Base-by-base conservation (phyloP, 1,140 invertebrate genomes). In the Pseudobourletiella spinata region DNA sequence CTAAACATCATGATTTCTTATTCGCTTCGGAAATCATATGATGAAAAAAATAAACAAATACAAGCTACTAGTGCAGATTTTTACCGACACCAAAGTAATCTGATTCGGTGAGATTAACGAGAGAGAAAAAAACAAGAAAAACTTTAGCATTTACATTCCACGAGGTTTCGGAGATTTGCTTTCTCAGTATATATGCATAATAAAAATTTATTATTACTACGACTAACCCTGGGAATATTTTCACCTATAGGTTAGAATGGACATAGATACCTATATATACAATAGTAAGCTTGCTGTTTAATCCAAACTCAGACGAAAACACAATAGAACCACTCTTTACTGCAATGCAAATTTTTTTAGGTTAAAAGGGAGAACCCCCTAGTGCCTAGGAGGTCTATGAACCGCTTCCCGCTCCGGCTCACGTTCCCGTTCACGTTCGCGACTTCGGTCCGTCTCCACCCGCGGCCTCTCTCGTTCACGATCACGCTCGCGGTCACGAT, bases 401-500 rank as follows among this genome's bases (percentile, higher is more conserved):
- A 72, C 68, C 25, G 70, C 65, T 63, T 74, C 74, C 43, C 71
- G 60, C 61, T 76, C 74, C 42, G 74, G 71, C 28, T 74, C 71
- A 22, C 70, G 70, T 50, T 73, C 71, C 14, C 72, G 64, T 28
- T 74, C 71, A 11, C 71, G 42, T 39, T 71, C 70, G 43, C 71
- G 68, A 48, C 70, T 70, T 51, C 70, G 42, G 43, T 72, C 70
- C n/a, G 63, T 67, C 16, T 74, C 71, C 65, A 56, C 77, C 75
- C 75, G 35, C 75, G 67, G 8, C 76, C 75, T 8, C 64, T 44
- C 25, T 59, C 60, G 8, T 42, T 61, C 60, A 48, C 76, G 65
- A 28, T 79, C 73, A 14, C 74, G 65, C 22, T 77, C 75, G 6
- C 74, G 69, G 22, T 76, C 74, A 4, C 76, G 61, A 44, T 80